Percentiles rank a stretch among this genome's conserved stretches.
Evolutionary conservation across 2,113 vertebrate species (phyloP).

Genomic region (Alectura lathami): DNA sequence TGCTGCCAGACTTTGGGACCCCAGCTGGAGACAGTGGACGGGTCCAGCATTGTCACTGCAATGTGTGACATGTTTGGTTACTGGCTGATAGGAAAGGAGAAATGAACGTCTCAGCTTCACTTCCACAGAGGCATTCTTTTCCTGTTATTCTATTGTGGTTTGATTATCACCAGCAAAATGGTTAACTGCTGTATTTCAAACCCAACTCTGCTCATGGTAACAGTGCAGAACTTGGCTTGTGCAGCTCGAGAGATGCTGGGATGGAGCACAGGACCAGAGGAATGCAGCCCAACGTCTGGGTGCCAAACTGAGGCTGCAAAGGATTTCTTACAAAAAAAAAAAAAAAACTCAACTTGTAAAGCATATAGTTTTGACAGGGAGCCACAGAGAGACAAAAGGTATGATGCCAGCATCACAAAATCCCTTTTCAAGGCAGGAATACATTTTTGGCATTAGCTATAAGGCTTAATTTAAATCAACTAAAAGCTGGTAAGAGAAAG

Average conservation of each 20-base stretch:
- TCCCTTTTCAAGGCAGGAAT: slow-evolving; percentile 26
- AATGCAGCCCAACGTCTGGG: neutral
- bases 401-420: neutral
- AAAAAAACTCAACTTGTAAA: neutral
- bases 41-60: neutral
- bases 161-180: neutral
- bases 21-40: neutral
- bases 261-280: accelerated
- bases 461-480: slow-evolving; percentile 22
- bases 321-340: neutral
- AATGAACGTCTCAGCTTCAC: neutral
- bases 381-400: neutral
- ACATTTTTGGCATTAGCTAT: neutral
- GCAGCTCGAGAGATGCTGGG: neutral
- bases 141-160: accelerated
- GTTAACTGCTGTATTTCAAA: neutral
- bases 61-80: accelerated
- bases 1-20: neutral
- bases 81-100: neutral
- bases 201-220: neutral
- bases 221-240: accelerated
- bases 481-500: neutral
- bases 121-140: neutral
- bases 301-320: neutral
- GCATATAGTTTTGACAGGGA: neutral